These are phyloP conservation scores for Chloroclystis v-ata DNA, from an alignment of 2,888 invertebrate genomes.

Conservation along the genomic window DNA sequence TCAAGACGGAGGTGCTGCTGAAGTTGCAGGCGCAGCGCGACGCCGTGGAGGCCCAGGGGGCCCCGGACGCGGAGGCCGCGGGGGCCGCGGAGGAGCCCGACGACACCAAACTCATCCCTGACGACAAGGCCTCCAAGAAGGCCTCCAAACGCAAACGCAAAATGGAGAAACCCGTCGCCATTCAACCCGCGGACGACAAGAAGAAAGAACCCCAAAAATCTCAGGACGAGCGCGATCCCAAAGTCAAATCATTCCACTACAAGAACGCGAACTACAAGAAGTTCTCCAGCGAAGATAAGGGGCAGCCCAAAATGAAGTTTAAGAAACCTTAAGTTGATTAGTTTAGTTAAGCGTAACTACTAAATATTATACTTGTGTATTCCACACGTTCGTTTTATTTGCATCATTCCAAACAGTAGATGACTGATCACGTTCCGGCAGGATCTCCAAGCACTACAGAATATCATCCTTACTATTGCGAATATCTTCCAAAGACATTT, in stretches of 20 bases:
- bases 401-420: too few species aligned
- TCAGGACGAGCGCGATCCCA: constrained; percentile 23
- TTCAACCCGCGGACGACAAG: constrained; percentile 23
- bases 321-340: constrained; percentile 45
- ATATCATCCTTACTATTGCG: too few species aligned
- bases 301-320: constrained; percentile 47
- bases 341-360: constrained; percentile 20
- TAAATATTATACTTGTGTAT: constrained; percentile 15
- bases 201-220: constrained; percentile 29
- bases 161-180: constrained; percentile 32
- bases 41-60: constrained; percentile 15
- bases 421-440: too few species aligned
- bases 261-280: constrained; percentile 54
- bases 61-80: background rate
- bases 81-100: background rate
- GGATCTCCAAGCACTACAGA: too few species aligned
- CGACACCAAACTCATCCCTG: background rate
- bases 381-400: background rate
- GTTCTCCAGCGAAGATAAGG: constrained; percentile 50
- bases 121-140: constrained; percentile 23
- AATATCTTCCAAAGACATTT: too few species aligned
- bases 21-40: constrained; percentile 44
- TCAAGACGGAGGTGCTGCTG: constrained; percentile 49
- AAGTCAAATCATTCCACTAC: constrained; percentile 42
- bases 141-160: constrained; percentile 43